Percentiles rank a stretch among this genome's conserved stretches.
phyloP scores from a whole-genome alignment of 2,888 invertebrate genomes.

The Labia minor region DNA sequence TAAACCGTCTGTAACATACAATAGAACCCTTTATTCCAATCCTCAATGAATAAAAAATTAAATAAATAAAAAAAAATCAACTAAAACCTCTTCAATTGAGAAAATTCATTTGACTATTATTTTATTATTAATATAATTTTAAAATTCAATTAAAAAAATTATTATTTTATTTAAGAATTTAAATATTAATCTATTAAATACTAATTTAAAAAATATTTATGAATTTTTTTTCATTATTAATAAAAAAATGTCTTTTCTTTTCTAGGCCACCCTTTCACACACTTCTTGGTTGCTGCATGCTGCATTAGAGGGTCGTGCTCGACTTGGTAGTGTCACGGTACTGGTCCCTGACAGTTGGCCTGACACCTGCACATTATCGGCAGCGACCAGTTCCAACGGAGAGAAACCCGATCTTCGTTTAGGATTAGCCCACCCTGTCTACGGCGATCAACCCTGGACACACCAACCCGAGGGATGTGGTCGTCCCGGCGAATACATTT shows the following conservation, averaged over 20 bases:
- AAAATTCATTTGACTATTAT: not conserved
- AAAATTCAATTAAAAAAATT: no score
- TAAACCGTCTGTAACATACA: no score
- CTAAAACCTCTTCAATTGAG: no score
- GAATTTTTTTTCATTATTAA: no score
- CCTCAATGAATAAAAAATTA: no score
- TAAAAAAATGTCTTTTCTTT: slow-evolving; percentile 32
- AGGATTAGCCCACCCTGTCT: slow-evolving; percentile 42
- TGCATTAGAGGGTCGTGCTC: slow-evolving; percentile 46
- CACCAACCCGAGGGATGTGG: slow-evolving; percentile 51
- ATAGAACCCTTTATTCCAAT: no score
- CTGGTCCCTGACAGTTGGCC: slow-evolving; percentile 50
- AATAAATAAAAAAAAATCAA: no score
- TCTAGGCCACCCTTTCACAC: slow-evolving; percentile 43
- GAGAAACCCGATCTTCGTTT: slow-evolving; percentile 45
- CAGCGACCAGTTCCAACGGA: slow-evolving; percentile 39
- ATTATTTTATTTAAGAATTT: no score
- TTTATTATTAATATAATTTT: no score
- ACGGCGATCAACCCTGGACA: slow-evolving; percentile 46
- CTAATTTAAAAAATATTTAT: no score
- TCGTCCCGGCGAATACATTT: slow-evolving; percentile 47
- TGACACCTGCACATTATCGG: slow-evolving; percentile 38
- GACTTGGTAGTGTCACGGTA: slow-evolving; percentile 46
- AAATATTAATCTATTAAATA: no score
- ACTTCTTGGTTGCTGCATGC: slow-evolving; percentile 46